Evolutionary conservation across 2,888 invertebrate species (phyloP).

Genomic region (Torymus aiolomorphi): DNA sequence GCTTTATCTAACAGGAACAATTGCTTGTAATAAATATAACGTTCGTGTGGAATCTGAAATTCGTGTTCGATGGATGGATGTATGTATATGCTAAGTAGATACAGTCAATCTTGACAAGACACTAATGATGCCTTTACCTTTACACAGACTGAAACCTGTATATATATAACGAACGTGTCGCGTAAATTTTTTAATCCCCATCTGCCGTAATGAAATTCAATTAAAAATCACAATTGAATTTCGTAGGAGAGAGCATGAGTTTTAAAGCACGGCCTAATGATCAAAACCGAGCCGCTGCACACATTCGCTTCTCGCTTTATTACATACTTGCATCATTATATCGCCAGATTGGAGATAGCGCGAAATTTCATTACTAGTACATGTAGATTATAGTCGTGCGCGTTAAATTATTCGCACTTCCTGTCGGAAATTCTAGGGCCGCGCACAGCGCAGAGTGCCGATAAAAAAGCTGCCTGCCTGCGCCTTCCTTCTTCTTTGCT

Average conservation of each 20-base stretch:
- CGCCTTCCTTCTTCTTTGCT: background rate
- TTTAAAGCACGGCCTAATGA: conserved; percentile 14
- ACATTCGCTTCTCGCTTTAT: conserved; percentile 44
- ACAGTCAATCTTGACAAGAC: no score
- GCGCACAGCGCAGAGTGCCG: conserved; percentile 24
- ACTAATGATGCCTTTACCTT: no score
- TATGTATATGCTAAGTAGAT: no score
- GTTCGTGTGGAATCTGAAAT: no score
- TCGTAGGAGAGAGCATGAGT: background rate
- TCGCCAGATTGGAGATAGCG: conserved; percentile 46
- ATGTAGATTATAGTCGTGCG: conserved; percentile 50
- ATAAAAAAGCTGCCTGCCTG: conserved; percentile 28
- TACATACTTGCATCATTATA: conserved; percentile 51
- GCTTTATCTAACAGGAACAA: no score
- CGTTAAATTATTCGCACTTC: conserved; percentile 56
- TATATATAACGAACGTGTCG: no score
- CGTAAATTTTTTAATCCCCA: no score
- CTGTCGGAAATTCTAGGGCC: conserved; percentile 52
- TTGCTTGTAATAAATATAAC: no score
- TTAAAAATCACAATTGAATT: background rate
- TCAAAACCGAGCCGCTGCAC: conserved; percentile 1
- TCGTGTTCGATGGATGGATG: no score
- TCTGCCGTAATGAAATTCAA: no score
- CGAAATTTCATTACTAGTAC: conserved; percentile 53
- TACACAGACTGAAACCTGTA: no score